These are phyloP conservation scores for Copidosoma floridanum DNA, from an alignment of 1,140 invertebrate genomes.

Conservation along the genomic window DNA sequence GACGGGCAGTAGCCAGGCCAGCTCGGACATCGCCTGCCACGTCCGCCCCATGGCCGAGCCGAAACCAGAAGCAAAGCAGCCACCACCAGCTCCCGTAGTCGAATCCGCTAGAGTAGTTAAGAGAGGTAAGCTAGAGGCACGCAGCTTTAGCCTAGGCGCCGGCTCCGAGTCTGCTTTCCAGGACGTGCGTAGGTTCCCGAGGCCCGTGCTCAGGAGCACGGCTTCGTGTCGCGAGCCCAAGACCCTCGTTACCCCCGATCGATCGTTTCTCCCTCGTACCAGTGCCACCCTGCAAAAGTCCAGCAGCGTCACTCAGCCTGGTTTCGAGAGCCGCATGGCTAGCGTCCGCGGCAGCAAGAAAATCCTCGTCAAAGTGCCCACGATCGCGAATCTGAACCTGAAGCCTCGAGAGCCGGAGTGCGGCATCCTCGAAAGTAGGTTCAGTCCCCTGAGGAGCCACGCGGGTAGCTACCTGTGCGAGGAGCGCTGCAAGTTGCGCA, in stretches of 20 bases:
- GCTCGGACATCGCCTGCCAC: conserved; percentile 31
- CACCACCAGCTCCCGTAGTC: conserved; percentile 29
- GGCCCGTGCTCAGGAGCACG: not conserved
- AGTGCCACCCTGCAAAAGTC: not conserved
- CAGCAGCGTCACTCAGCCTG: not conserved
- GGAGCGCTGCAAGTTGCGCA: conserved; percentile 15
- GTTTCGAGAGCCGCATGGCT: not conserved
- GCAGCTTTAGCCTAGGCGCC: not conserved
- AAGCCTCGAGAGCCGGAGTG: not conserved
- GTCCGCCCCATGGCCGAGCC: conserved; percentile 1
- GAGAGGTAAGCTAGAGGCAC: conserved; percentile 52
- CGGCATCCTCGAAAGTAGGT: conserved; percentile 22
- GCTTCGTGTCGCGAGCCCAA: not conserved
- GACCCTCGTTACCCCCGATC: no score
- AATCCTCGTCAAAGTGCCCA: conserved; percentile 4
- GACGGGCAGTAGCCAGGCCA: conserved; percentile 34
- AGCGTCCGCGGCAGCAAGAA: conserved; percentile 24
- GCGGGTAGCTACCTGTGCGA: conserved; percentile 34
- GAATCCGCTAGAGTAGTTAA: conserved; percentile 46
- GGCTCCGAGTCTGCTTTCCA: not conserved
- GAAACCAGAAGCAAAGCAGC: conserved; percentile 7
- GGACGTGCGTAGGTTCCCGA: no score
- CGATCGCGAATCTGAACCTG: not conserved
- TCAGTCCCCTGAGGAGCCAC: conserved; percentile 16
- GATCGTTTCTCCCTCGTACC: no score